Conservation (phyloP, 2,797 vertebrate species). For the Ctenochaetus hawaiiensis region DNA sequence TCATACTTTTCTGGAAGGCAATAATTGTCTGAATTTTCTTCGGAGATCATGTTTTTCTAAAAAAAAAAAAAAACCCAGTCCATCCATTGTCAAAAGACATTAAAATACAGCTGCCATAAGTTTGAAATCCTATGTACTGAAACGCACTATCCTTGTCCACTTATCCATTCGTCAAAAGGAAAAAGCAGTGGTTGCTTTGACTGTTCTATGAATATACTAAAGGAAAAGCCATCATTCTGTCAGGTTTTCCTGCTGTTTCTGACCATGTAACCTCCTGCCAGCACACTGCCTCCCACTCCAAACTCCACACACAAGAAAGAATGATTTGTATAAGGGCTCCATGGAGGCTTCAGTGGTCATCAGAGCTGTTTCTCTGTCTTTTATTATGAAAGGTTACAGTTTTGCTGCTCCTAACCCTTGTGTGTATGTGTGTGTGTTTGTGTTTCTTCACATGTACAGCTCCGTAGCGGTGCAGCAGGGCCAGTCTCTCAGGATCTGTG, state of each 20-base stretch:
- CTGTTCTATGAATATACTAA: constrained; percentile 29
- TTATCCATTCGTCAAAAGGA: constrained; percentile 21
- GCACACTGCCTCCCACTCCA: constrained; percentile 44
- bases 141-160: constrained; percentile 16
- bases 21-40: background rate
- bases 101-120: constrained; percentile 13
- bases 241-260: constrained; percentile 53
- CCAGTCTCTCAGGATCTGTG: constrained; percentile 51
- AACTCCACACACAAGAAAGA: constrained; percentile 42
- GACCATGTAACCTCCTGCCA: constrained; percentile 51
- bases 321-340: constrained; percentile 37
- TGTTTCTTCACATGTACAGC: constrained; percentile 23
- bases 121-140: constrained; percentile 18
- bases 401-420: constrained; percentile 17
- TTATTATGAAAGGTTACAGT: constrained; percentile 51
- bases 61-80: constrained; percentile 18
- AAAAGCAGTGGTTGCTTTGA: constrained; percentile 18
- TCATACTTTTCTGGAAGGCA: background rate
- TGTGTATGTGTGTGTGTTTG: constrained; percentile 17
- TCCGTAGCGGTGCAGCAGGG: constrained; percentile 20
- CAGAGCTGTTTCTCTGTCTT: constrained; percentile 55
- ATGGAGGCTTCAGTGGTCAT: constrained; percentile 50
- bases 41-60: background rate
- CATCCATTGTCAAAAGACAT: constrained; percentile 25
- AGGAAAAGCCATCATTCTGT: constrained; percentile 45